phyloP scores from a whole-genome alignment of 2,888 invertebrate genomes.

The Phalera bucephala region DNA sequence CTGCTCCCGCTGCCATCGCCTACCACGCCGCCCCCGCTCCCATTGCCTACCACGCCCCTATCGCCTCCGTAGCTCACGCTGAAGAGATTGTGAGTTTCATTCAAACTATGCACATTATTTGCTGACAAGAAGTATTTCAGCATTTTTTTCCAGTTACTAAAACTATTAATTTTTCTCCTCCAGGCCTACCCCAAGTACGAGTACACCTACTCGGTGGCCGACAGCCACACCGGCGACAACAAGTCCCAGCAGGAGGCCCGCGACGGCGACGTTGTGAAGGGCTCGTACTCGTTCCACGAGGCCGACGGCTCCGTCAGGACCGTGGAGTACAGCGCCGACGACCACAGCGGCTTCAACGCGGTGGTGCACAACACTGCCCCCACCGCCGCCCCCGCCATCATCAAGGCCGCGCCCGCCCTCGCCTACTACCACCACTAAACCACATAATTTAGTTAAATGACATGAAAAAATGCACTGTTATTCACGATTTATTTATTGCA shows the following conservation, averaged over 20 bases:
- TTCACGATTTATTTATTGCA: not conserved
- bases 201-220: conserved; percentile 65
- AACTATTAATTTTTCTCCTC: too few relatives aligned
- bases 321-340: too few relatives aligned
- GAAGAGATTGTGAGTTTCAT: conserved; percentile 37
- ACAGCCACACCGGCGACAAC: conserved; percentile 67
- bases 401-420: conserved; percentile 24
- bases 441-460: too few relatives aligned
- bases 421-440: too few relatives aligned
- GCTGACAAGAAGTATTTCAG: too few relatives aligned
- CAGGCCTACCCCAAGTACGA: conserved; percentile 79
- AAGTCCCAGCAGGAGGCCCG: conserved; percentile 60
- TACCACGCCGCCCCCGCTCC: not conserved
- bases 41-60: conserved; percentile 1
- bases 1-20: not conserved
- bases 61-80: conserved; percentile 30
- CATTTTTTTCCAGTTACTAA: too few relatives aligned
- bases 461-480: too few relatives aligned
- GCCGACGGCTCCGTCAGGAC: conserved; percentile 67
- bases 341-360: too few relatives aligned
- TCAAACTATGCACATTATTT: not conserved
- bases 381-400: too few relatives aligned
- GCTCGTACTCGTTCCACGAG: conserved; percentile 59
- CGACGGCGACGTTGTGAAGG: conserved; percentile 64
- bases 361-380: too few relatives aligned